A percentile compares a stretch with the other conserved stretches of the same genome.
phyloP scores from a whole-genome alignment of 53 echinoderm and acorn worm species.

The Paracentrotus lividus region DNA sequence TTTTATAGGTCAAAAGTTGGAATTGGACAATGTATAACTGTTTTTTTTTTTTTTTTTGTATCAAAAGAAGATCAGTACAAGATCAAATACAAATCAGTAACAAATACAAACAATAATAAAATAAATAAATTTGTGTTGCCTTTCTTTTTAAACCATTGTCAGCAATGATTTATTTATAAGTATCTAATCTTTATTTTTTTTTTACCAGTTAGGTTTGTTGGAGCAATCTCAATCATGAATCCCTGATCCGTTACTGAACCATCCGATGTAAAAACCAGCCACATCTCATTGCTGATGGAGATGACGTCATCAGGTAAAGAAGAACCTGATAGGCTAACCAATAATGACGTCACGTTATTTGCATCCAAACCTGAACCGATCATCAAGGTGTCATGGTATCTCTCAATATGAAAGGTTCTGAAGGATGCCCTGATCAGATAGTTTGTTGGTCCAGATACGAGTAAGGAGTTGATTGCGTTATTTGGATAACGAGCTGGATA shows the following conservation, averaged over 20 bases:
- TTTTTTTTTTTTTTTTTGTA: too few relatives aligned
- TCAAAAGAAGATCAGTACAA: too few relatives aligned
- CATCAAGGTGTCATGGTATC: background rate
- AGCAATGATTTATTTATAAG: too few relatives aligned
- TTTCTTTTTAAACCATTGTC: too few relatives aligned
- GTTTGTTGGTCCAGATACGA: slow-evolving; percentile 23
- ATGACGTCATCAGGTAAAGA: slow-evolving; percentile 23
- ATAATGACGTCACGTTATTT: background rate
- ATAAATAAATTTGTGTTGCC: too few relatives aligned
- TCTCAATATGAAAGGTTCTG: slow-evolving; percentile 60
- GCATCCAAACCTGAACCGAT: background rate
- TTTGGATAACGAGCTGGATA: background rate
- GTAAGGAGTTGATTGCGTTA: background rate
- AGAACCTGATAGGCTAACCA: slow-evolving; percentile 2
- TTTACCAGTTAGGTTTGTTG: background rate
- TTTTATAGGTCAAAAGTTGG: too few relatives aligned
- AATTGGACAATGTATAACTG: too few relatives aligned
- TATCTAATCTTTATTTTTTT: too few relatives aligned
- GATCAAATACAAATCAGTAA: too few relatives aligned
- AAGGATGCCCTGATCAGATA: slow-evolving; percentile 35
- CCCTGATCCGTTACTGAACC: background rate
- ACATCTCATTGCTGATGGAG: slow-evolving; percentile 56
- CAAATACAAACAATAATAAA: too few relatives aligned
- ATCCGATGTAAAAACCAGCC: slow-evolving; percentile 66
- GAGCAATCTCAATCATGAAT: slow-evolving; percentile 18